phyloP scores from a whole-genome alignment of 2,888 invertebrate species.

The Protula sp. region DNA sequence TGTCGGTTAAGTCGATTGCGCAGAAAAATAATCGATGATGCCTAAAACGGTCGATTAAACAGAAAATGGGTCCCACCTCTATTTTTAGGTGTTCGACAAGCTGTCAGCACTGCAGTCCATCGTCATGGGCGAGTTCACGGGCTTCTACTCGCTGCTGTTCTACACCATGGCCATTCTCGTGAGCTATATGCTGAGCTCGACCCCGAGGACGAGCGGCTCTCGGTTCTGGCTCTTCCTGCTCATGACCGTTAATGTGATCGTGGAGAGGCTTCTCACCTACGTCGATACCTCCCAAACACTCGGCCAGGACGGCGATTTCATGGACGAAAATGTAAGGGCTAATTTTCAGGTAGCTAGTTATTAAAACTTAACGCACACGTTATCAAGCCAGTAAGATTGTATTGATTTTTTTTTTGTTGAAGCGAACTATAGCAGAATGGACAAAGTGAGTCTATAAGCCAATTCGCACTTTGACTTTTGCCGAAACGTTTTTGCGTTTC shows the following conservation, averaged over 20 bases:
- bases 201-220: constrained; percentile 58
- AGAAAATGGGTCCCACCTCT: no score
- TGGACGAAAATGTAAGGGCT: constrained; percentile 13
- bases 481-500: no score
- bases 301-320: not conserved
- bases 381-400: no score
- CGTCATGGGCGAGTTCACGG: constrained; percentile 63
- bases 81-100: constrained; percentile 60
- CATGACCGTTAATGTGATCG: constrained; percentile 56
- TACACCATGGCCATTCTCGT: constrained; percentile 58
- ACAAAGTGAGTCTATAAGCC: no score
- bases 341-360: not conserved
- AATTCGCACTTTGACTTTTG: no score
- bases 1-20: no score
- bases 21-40: no score
- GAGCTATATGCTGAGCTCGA: constrained; percentile 60
- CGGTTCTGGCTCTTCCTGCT: constrained; percentile 59
- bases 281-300: not conserved
- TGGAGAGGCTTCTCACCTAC: constrained; percentile 52
- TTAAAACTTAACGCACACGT: no score
- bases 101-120: constrained; percentile 60
- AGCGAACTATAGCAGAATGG: no score
- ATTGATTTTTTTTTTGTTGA: no score
- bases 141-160: constrained; percentile 63
- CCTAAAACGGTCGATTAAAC: no score